Evolutionary conservation across 2,113 vertebrate species (phyloP).

Genomic region (Pristiophorus japonicus): DNA sequence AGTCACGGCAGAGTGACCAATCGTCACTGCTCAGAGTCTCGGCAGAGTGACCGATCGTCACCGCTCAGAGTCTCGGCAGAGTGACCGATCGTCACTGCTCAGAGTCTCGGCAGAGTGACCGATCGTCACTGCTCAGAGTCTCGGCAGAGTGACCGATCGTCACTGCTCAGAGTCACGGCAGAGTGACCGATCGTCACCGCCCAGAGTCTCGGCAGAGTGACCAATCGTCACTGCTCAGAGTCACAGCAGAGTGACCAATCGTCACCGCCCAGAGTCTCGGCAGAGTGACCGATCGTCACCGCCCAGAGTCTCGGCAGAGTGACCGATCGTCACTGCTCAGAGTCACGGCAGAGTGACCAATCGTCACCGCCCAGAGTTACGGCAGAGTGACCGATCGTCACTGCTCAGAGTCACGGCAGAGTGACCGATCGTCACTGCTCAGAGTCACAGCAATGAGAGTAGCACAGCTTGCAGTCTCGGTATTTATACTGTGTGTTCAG

Average conservation of each 20-base stretch:
- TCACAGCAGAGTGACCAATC: not conserved
- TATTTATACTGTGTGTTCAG: not conserved
- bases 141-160: not conserved
- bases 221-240: not conserved
- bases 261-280: not conserved
- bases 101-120: not conserved
- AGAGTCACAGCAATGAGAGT: no score
- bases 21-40: no score
- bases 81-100: not conserved
- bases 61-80: not conserved
- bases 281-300: no score
- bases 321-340: not conserved
- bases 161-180: not conserved
- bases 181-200: not conserved
- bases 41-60: no score
- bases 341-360: not conserved
- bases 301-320: no score
- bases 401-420: not conserved
- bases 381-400: not conserved
- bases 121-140: not conserved
- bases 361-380: no score
- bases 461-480: no score
- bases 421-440: not conserved
- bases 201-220: not conserved
- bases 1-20: no score